Base-by-base conservation (phyloP, 2,888 invertebrate species). In the Chelonus formosanus region DNA sequence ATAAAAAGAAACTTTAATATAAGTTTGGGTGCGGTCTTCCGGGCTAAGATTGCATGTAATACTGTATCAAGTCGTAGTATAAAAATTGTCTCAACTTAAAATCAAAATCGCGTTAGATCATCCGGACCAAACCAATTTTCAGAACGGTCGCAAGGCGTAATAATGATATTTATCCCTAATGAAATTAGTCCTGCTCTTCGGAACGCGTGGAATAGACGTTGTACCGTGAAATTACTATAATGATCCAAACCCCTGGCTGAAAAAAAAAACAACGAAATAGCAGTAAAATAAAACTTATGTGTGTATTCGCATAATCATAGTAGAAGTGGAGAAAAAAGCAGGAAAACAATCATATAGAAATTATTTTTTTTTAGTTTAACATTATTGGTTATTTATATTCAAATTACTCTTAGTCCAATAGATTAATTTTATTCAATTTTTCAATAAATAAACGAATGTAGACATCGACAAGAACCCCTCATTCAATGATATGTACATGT, bases 111-210 rank as follows among this genome's bases (percentile, higher is more conserved):
- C 58, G 60, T 47, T 50, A 47, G 56, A 57, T 63, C 65, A 20
- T 56, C 64, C 69, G 66, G 69, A 73, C 56, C 67, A 71, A 73
- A 68, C 68, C 77, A 77, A 78, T 78, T 79, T 77, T 72, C 71
- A 70, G 69, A 71, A 73, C 70, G 75, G 74, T 76, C 75, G 74
- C 71, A 75, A 79, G 75, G 73, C 65, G 77, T 83, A 82, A 83
- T 83, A 78, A 83, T 80, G 79, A 83, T 83, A 80, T 82, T 82
- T 82, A 83, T 82, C 83, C 80, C 81, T 83, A 83, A 83, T 83
- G 83, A 83, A 82, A 83, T 83, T 83, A 83, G 82, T 78, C 73
- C 74, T 77, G 77, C 77, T 77, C 70, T 73, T 73, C 72, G 76
- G 73, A 75, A 75, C 78, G 74, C 78, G 74, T 68, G 74, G 77